A percentile compares a stretch with the other conserved stretches of the same genome.
Evolutionary conservation across 2,797 vertebrate species (phyloP).

Genomic region (Sebastes taczanowskii): DNA sequence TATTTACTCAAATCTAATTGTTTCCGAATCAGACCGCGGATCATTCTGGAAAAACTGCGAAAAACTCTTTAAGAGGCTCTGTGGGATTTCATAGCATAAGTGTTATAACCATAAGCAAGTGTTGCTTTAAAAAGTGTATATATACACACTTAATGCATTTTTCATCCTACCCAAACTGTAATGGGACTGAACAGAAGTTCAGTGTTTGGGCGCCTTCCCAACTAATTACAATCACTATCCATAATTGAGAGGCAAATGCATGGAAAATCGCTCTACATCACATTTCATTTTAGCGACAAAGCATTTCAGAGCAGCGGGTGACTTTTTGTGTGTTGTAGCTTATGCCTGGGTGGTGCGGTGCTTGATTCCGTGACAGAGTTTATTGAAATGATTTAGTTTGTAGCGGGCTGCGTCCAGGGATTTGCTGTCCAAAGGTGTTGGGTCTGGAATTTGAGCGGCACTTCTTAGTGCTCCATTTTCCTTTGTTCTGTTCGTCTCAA

Average conservation of each 20-base stretch:
- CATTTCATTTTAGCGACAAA: conserved; percentile 79
- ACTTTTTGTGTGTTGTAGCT: conserved; percentile 65
- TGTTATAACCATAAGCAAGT: conserved; percentile 55
- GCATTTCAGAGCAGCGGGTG: conserved; percentile 72
- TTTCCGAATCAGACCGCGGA: conserved; percentile 54
- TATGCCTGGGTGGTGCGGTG: conserved; percentile 55
- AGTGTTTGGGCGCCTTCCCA: conserved; percentile 78
- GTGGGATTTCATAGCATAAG: conserved; percentile 55
- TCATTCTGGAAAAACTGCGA: conserved; percentile 50
- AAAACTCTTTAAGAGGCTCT: conserved; percentile 52
- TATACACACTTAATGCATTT: conserved; percentile 73
- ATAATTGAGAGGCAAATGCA: conserved; percentile 81
- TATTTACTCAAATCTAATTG: conserved; percentile 69
- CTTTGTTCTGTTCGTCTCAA: conserved; percentile 59
- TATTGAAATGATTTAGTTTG: conserved; percentile 75
- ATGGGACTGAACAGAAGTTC: conserved; percentile 78
- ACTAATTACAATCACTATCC: conserved; percentile 78
- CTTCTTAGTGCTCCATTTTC: conserved; percentile 46
- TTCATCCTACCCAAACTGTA: conserved; percentile 76
- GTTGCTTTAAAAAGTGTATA: conserved; percentile 58
- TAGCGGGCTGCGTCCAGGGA: conserved; percentile 64
- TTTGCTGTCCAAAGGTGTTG: conserved; percentile 77
- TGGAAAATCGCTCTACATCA: conserved; percentile 75
- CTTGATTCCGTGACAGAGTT: conserved; percentile 69
- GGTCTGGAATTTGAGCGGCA: conserved; percentile 59